A percentile compares a stretch with the other conserved stretches of the same genome.
Conservation (phyloP, 2,797 vertebrate genomes). For the Hemibagrus guttatus region DNA sequence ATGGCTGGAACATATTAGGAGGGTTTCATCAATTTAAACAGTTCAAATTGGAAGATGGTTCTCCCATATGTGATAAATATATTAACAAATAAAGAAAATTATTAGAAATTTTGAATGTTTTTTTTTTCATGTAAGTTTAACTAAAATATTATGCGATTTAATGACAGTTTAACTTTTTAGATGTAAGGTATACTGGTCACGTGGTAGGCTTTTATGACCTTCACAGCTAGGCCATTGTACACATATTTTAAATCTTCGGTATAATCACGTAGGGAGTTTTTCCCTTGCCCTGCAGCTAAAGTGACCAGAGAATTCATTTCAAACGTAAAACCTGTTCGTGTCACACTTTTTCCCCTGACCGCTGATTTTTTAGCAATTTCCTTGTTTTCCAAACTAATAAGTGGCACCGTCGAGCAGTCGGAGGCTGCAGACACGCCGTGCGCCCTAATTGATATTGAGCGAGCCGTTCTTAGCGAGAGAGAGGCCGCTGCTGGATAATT, state of each 20-base stretch:
- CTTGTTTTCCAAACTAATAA: conserved; percentile 99
- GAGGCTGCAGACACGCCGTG: conserved; percentile 91
- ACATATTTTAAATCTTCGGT: background rate
- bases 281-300: background rate
- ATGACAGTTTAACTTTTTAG: background rate
- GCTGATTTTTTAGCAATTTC: conserved; percentile 95
- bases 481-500: conserved; percentile 99
- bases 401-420: conserved; percentile 87
- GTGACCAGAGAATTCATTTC: conserved; percentile 31
- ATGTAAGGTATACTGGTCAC: background rate
- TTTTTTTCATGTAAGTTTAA: background rate
- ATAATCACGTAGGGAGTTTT: background rate
- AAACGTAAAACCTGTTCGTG: conserved; percentile 52
- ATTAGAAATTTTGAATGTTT: background rate
- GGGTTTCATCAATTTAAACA: background rate
- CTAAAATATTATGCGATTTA: too few species aligned
- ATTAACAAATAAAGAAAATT: background rate
- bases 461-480: conserved; percentile 96
- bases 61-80: background rate
- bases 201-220: background rate
- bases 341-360: conserved; percentile 71
- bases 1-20: background rate
- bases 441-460: conserved; percentile 99
- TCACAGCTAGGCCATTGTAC: background rate
- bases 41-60: background rate